Conservation (phyloP, 2,113 vertebrate species). For the Gobius niger region DNA sequence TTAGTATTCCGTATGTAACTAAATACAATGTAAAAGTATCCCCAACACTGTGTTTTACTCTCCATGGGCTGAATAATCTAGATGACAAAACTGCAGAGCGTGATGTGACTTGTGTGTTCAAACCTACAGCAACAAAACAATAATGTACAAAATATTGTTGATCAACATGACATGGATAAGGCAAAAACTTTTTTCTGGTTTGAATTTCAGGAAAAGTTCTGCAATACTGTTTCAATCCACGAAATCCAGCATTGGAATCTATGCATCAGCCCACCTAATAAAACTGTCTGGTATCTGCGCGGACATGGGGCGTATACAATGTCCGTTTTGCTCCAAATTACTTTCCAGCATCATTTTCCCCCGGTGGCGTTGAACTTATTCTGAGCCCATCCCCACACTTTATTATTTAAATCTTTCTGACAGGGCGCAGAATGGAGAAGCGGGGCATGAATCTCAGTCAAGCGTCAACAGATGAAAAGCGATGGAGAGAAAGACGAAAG, state of each 20-base stretch:
- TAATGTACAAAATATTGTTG: too few relatives aligned
- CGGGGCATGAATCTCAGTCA: conserved; percentile 52
- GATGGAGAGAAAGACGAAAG: conserved; percentile 25
- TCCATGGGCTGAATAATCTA: too few relatives aligned
- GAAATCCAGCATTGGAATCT: neutral
- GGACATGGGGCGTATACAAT: conserved; percentile 34
- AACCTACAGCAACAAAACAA: too few relatives aligned
- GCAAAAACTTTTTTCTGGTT: neutral
- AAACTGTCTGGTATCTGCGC: conserved; percentile 32
- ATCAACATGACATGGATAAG: too few relatives aligned
- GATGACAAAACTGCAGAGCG: too few relatives aligned
- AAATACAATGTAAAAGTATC: too few relatives aligned
- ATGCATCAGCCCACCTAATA: conserved; percentile 11
- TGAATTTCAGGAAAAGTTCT: neutral
- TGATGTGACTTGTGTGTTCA: too few relatives aligned
- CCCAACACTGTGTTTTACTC: too few relatives aligned
- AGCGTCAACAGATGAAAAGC: conserved; percentile 51
- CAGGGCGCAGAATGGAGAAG: conserved; percentile 34
- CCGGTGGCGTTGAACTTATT: conserved; percentile 19
- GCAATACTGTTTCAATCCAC: neutral
- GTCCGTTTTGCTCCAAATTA: conserved; percentile 30
- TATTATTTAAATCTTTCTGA: conserved; percentile 45
- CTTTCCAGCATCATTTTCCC: conserved; percentile 34
- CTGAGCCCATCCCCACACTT: conserved; percentile 32
- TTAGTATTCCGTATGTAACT: too few relatives aligned